Base-by-base conservation (phyloP, 2,888 invertebrate genomes). In the Ommatoiulus sabulosus region DNA sequence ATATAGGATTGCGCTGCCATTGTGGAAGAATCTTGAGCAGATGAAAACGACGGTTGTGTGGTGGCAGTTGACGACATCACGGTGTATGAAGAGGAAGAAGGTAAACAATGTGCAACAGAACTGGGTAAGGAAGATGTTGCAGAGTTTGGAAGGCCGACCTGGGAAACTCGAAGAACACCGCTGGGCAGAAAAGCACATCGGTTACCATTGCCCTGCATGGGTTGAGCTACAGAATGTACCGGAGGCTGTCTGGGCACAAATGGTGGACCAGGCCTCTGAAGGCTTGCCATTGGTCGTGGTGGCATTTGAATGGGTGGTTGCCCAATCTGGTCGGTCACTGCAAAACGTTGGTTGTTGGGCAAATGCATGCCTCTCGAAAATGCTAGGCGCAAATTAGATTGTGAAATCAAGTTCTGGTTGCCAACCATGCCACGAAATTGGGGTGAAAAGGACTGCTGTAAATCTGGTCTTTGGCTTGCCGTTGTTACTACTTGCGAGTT, bases 81-180 rank as follows among this genome's bases (percentile, higher is more conserved):
- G 43, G 43, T 44, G 57, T 44, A n/a, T 8, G 80, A 86, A 86
- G 43, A 46, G 24, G 43, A 43, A 20, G 88, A 6, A 44, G 88
- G 80, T 44, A 5, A 44, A 15, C 35, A 85, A 3, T 46, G 44
- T 5, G 3, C 44, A 24, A 7, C 24, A n/a, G 72, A 72, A 72
- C 72, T n/a, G 8, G 24, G 72, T 24, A 63, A 44, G 24, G 44
- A 44, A 17, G 57, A 80, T 20, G 12, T 10, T 6, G 17, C 24
- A 3, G 48, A 48, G 43, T 87, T 43, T 20, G 90, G 90, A 44
- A 90, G 87, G n/a, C 90, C 90, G 24, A 90, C 90, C 84, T 90
- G 90, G 24, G 89, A 89, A 24, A 90, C 90, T 17, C 90, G 86
- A 20, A 88, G 87, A 43, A 90, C 88, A 35, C 87, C 88, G 6